Base-by-base conservation (phyloP, 2,888 invertebrate species). In the Ethmia dodecea region DNA sequence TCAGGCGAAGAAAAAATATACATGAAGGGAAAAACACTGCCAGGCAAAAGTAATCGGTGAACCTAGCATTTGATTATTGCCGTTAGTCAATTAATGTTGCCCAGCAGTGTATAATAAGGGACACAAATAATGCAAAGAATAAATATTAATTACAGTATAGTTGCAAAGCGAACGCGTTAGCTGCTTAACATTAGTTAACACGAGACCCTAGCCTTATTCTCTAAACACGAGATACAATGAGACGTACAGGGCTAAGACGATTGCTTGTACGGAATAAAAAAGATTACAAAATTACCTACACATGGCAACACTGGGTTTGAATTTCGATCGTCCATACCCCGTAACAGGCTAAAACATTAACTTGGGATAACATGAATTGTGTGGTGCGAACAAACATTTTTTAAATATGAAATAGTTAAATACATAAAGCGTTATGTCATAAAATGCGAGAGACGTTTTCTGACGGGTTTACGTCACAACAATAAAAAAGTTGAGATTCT, bases 161-260 rank as follows among this genome's bases (percentile, higher is more conserved):
- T 38, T 64, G 76, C 76, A 60, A 78, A 81, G 81, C 81, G 67
- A 75, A 65, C 65, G 75, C 71, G 70, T 72, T 70, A 79, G 68
- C 72, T 72, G 72, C 69, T 74, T 83, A 80, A 72, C 64, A 81
- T 70, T 83, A 83, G 76, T 72, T 79, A 84, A 84, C 84, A 80
- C 76, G 77, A 75, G 63, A 76, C 65, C 65, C 74, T 78, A 76
- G 72, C 69, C 78, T 80, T 83, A 81, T 31, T n/a, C 61, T 53
- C 67, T 77, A 80, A 64, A 64, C 67, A 74, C 71, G 74, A 66
- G 58, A 75, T 70, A 74, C 61, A 57, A 64, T 47, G 54, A 54
- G 48, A 57, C 52, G 52, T 40, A 31, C 25, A 11, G 26, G 11
- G 26, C 11, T 11, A 10, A 12, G 26, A 26, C 26, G 26, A 26